Conservation (phyloP, 2,113 vertebrate species). For the Cynocephalus volans region DNA sequence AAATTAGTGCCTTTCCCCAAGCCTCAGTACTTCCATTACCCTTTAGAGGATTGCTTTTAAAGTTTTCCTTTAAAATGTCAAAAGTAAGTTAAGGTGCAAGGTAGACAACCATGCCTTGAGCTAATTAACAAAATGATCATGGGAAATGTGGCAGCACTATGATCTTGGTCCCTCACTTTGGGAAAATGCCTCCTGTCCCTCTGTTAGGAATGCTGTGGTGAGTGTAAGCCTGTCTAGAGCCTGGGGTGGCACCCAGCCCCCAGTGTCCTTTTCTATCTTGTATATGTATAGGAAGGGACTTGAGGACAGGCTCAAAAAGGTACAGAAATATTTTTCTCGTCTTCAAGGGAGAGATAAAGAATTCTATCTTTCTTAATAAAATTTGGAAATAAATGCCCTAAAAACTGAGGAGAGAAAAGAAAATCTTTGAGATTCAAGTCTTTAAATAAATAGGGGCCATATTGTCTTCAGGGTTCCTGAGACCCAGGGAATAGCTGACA, state of each 20-base stretch:
- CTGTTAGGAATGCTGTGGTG: background rate
- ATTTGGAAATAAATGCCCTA: conserved; percentile 31
- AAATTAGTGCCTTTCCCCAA: background rate
- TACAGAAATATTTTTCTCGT: background rate
- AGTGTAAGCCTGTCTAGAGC: background rate
- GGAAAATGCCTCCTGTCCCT: background rate
- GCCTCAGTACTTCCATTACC: background rate
- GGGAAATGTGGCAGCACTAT: background rate
- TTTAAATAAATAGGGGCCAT: conserved; percentile 48
- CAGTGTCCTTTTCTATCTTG: background rate
- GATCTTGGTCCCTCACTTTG: background rate
- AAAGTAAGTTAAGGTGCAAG: background rate
- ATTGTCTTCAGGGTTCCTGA: conserved; percentile 8
- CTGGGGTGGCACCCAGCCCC: background rate
- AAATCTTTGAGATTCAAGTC: conserved; percentile 8
- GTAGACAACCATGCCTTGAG: background rate
- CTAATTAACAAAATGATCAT: background rate
- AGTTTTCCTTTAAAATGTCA: background rate
- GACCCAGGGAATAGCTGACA: conserved; percentile 5
- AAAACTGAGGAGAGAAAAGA: conserved; percentile 14
- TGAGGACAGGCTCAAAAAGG: background rate
- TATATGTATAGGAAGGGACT: background rate
- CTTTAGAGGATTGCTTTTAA: background rate
- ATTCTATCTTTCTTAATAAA: conserved; percentile 28
- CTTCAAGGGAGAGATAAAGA: conserved; percentile 29